phyloP scores from a whole-genome alignment of 37 sponge, comb jelly and placozoan species.

The Crambe crambe region DNA sequence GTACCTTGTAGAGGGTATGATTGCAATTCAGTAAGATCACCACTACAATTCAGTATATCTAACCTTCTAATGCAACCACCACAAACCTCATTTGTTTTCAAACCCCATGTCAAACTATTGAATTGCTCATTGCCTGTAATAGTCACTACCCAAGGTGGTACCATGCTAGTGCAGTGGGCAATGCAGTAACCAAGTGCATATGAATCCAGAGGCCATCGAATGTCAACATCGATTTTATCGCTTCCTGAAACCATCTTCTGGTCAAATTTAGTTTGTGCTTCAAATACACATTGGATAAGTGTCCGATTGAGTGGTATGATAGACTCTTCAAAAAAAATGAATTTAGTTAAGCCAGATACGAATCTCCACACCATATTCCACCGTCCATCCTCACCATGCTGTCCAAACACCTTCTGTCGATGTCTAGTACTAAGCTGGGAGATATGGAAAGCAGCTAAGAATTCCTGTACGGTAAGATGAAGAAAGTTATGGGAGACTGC shows the following conservation, averaged over 20 bases:
- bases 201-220: neutral
- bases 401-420: constrained; percentile 9
- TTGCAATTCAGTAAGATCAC: neutral
- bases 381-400: neutral
- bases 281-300: constrained; percentile 33
- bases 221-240: neutral
- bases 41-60: neutral
- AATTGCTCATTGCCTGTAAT: neutral
- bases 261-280: constrained; percentile 7
- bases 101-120: neutral
- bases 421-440: neutral
- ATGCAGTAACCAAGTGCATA: constrained; percentile 28
- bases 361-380: constrained; percentile 21
- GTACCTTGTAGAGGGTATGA: neutral
- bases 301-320: neutral
- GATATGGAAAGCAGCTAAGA: constrained; percentile 43
- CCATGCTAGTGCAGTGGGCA: neutral
- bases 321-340: neutral
- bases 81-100: neutral
- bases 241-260: neutral
- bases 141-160: neutral
- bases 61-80: neutral
- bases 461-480: constrained; percentile 57
- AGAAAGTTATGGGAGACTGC: constrained; percentile 33
- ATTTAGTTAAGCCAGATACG: constrained; percentile 31